Base-by-base conservation (phyloP, 2,797 vertebrate genomes). In the Hipposideros larvatus region DNA sequence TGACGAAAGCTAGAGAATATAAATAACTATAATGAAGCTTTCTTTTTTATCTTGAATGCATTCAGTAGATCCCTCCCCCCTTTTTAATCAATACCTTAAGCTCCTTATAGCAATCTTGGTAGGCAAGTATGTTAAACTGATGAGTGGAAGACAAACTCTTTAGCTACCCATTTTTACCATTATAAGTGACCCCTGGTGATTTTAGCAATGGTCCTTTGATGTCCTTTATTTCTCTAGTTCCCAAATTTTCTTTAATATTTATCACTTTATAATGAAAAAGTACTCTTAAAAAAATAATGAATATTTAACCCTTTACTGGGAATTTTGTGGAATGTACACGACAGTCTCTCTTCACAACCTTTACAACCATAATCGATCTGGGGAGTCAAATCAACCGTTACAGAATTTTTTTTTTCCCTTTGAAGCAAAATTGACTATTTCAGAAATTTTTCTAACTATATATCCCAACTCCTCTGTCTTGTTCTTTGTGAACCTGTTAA, bases 251-350 rank as follows among this genome's bases (percentile, higher is more conserved):
- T 80, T n/a, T 70, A 34, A 61, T 41, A 10, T 66, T 55, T 68
- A 55, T 92, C 68, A 55, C 19, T 68, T 59, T 74, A 61, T 74
- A 86, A 88, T 95, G 13, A 84, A 79, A 75, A 93, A 70, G 10
- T 59, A n/a, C 11, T n/a, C 10, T 70, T 94, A 74, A 43, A 11
- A 87, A 48, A 21, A 70, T 61, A 77, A 66, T 88, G 66, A 7
- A 5, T n/a, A 48, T 78, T 90, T 73, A 65, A 92, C 55, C 21
- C 28, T 43, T 0, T 11, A 18, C 26, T 48, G 15, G 43, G 26
- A 57, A 21, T 75, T 79, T 84, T 57, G 15, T 68, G 55, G 28
- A 24, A 57, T 11, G 7, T 65, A 2, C 7, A 1, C 22, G 6
- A 3, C 46, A n/a, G 4, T 31, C 11, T 11, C 15, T 41, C 15